Evolutionary conservation across 2,113 vertebrate species (phyloP), one percentile per base, ranked within the genome.

Genomic region (Mastomys coucha): DNA sequence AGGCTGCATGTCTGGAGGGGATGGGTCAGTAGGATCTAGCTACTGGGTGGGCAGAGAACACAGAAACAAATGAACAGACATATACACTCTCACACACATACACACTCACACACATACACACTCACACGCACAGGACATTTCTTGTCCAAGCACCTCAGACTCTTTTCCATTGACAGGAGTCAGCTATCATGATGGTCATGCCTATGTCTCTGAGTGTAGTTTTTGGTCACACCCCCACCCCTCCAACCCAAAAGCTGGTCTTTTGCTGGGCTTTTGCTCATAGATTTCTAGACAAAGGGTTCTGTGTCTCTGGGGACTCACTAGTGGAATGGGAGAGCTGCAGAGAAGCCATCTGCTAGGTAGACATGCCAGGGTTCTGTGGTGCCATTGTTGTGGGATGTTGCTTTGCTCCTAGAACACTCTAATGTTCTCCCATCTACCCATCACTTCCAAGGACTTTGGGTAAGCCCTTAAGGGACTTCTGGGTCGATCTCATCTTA

Each of bases 91-190:
- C 26, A 39, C 28, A 7, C 42, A 42, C 22, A 60, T 24, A 42
- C 26, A 11, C 63, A 49, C 14, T 3, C 26, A 84, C 36, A 58
- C 49, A 26, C 33, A 36, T 16, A 63, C 72, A 42, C n/a, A 70
- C 31, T 75, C 95, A 45, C 9, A 39, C 81, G 88, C 97, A 96
- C 70, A 91, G 4, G 24, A 6, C 42, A 51, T 77, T 72, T 75
- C 73, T 56, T 67, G 16, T 42, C 39, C 56, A 73, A 60, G 45
- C 53, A 75, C 42, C 14, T 19, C 51, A 76, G 81, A 1, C 6
- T 2, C 67, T 31, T 70, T 84, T 53, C 24, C 24, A 49, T 1
- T 17, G 70, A 31, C 39, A 39, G 33, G 75, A 51, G 90, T 36
- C 24, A 53, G 45, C 11, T 67, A 24, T 31, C 51, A 70, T 26